These are phyloP conservation scores for Drosophila basisetae DNA, from an alignment of 2,888 invertebrate species.

Conservation along the genomic window DNA sequence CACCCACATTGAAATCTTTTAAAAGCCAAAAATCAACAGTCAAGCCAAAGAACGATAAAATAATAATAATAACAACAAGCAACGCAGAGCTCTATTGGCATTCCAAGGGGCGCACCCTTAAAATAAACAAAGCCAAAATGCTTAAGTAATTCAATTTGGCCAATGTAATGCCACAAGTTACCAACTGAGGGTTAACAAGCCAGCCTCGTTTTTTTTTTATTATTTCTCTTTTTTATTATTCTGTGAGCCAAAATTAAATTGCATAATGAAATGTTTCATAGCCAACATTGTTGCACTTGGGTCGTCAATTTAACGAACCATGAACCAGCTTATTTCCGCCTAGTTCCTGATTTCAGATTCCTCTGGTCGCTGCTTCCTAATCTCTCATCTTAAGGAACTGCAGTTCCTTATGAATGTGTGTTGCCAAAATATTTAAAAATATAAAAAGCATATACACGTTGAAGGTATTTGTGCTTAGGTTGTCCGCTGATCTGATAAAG, in stretches of 20 bases:
- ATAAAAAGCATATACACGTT: too few species aligned
- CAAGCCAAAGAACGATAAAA: constrained; percentile 6
- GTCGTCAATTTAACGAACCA: constrained; percentile 5
- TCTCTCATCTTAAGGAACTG: neutral
- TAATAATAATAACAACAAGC: constrained; percentile 6
- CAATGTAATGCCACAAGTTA: constrained; percentile 50
- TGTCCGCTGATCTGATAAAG: too few species aligned
- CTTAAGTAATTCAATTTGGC: constrained; percentile 62
- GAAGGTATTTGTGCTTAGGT: neutral
- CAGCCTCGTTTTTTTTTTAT: constrained; percentile 25
- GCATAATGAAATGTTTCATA: constrained; percentile 35
- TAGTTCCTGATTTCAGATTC: neutral
- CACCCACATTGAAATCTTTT: constrained; percentile 32
- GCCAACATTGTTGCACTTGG: constrained; percentile 17
- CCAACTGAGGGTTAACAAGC: constrained; percentile 43
- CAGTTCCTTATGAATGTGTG: too few species aligned
- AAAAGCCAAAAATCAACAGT: constrained; percentile 43
- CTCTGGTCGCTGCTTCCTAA: neutral
- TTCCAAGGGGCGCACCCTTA: constrained; percentile 37
- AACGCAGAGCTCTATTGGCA: neutral
- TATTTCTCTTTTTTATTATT: constrained; percentile 2
- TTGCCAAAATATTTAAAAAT: neutral
- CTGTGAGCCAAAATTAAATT: constrained; percentile 32
- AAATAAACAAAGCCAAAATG: constrained; percentile 54
- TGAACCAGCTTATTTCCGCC: neutral